Base-by-base conservation (phyloP, 2,888 invertebrate species). In the Nemurella pictetii region DNA sequence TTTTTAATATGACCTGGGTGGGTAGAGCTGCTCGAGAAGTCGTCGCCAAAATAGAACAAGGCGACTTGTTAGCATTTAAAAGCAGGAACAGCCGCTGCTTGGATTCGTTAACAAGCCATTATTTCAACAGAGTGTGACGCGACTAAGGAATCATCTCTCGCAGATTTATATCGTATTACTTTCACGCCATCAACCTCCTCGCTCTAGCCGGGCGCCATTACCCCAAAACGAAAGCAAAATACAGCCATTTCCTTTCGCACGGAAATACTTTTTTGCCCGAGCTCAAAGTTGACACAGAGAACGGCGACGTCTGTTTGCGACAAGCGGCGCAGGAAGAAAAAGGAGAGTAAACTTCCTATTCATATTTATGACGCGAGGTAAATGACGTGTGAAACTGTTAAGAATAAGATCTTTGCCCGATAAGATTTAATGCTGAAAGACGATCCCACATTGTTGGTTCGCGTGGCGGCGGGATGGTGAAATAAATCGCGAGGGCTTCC, bases 381-480 rank as follows among this genome's bases (percentile, higher is more conserved):
- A 82, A 82, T 82, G 82, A 82, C 55, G 82, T 82, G 82, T 82
- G 82, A 82, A 82, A 55, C 82, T 55, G 72, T 55, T 32, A 81
- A 55, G 72, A 82, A 72, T 15, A 29, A 82, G 82, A 55, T 26
- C 29, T 81, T 81, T 55, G 28, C 29, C 5, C 20, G n/a, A 28
- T 25, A 72, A 82, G 82, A 82, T 82, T 82, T 82, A 82, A 55
- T 55, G 55, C 55, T 55, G 55, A 72, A 82, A 26, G 82, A 82
- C 82, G 26, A 82, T 82, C 55, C 82, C 25, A 82, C 82, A 82
- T 82, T 82, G 55, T 78, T 78, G 78, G 30, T 78, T 3, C 77
- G 36, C 9, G 55, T 12, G 55, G 55, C 55, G 55, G 74, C 5
- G n/a, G 30, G 78, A 78, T 77, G 77, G 29, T 30, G 78, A 78